phyloP scores from a whole-genome alignment of 2,888 invertebrate genomes.

The Drosophila nigricruria region DNA sequence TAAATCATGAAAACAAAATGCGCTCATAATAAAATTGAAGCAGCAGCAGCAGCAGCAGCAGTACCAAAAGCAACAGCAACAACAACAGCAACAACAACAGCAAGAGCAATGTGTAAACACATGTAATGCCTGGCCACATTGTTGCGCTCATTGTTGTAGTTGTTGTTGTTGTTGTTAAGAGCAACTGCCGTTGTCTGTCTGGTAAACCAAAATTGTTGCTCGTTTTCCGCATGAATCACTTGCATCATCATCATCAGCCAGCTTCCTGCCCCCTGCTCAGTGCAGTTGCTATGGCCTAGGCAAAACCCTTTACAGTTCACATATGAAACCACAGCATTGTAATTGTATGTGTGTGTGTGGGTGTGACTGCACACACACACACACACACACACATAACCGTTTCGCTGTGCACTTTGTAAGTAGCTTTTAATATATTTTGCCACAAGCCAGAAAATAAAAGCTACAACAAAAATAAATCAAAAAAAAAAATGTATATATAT shows the following conservation, averaged over 20 bases:
- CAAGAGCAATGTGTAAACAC: conserved; percentile 67
- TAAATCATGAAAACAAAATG: conserved; percentile 58
- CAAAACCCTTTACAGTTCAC: conserved; percentile 31
- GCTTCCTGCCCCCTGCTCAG: conserved; percentile 2
- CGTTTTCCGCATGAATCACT: conserved; percentile 79
- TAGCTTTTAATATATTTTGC: conserved; percentile 80
- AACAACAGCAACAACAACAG: conserved; percentile 25
- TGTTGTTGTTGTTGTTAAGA: conserved; percentile 30
- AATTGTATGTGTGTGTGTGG: conserved; percentile 43
- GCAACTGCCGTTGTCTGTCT: conserved; percentile 70
- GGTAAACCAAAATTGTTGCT: conserved; percentile 80
- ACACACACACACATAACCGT: conserved; percentile 38
- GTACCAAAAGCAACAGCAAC: neutral
- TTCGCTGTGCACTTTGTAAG: conserved; percentile 75
- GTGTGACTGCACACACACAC: conserved; percentile 25
- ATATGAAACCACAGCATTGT: conserved; percentile 65
- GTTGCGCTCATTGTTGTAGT: conserved; percentile 37
- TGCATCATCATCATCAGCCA: conserved; percentile 75
- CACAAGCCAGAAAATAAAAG: conserved; percentile 61
- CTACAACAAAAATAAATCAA: conserved; percentile 26
- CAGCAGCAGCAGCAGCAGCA: conserved; percentile 50
- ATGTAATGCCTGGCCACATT: conserved; percentile 63
- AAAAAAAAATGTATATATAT: conserved; percentile 31
- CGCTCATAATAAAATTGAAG: conserved; percentile 74
- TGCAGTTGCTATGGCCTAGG: conserved; percentile 14